Evolutionary conservation across 2,888 invertebrate species (phyloP).

Genomic region (Drosophila koepferae): DNA sequence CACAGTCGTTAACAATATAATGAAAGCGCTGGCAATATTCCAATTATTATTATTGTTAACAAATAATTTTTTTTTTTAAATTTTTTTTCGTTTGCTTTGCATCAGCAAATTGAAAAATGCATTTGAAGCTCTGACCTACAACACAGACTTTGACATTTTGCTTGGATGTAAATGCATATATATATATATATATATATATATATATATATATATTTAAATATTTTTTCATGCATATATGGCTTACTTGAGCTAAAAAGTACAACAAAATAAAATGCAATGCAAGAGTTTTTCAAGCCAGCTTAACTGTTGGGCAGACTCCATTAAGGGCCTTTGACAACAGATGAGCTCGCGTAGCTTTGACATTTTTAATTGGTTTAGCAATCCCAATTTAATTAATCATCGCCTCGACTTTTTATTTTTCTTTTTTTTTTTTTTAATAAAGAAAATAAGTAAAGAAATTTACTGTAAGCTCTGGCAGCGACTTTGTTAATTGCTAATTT

Average conservation of each 20-base stretch:
- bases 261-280: not conserved
- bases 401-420: not conserved
- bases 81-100: not conserved
- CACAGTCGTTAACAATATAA: not conserved
- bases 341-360: not conserved
- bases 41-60: constrained; percentile 1
- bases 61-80: not conserved
- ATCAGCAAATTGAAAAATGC: not conserved
- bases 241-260: not conserved
- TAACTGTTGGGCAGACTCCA: not conserved
- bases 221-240: not conserved
- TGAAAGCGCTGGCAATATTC: not conserved
- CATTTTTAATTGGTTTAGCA: not conserved
- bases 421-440: not conserved
- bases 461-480: not conserved
- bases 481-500: constrained; percentile 16
- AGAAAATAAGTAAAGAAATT: not conserved
- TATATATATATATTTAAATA: no score
- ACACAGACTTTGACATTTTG: not conserved
- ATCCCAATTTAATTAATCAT: constrained; percentile 1
- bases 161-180: not conserved
- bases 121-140: not conserved
- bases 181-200: no score
- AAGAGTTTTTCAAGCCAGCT: not conserved
- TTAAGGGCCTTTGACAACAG: not conserved